Evolutionary conservation across 2,797 vertebrate species (phyloP), one percentile per base, ranked within the genome.

Genomic region (Chelmon rostratus): DNA sequence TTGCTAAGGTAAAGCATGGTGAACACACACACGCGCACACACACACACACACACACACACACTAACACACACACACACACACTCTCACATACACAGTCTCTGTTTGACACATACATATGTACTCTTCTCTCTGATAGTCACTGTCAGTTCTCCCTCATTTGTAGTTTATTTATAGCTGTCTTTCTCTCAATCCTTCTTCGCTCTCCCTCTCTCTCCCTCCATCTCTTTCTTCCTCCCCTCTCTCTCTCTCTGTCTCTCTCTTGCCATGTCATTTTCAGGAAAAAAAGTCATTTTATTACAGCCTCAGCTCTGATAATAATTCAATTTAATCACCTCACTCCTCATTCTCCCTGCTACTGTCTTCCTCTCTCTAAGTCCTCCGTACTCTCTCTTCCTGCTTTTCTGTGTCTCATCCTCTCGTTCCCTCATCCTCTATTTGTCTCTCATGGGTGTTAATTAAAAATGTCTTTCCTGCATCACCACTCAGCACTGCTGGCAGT

Each of bases 1-100:
- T 97, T 61, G 93, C 97, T 25, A 99, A 99, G 97, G 98, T 99
- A 95, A 86, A 65, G 40, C n/a, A 8, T 33, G 19, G 11, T 1
- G 25, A 9, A 46, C 18, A 50, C 62, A 44, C 37, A 47, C 28
- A 59, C 56, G 53, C 23, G 57, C 61, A 53, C 57, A 21, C 18
- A n/a, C 53, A 64, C n/a, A 64, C 58, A 67, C 37, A n/a, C 64
- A 49, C 67, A 71, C 38, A 76, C 53, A 16, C 31, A 57, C 8
- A 21, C 44, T n/a, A n/a, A 42, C 12, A 42, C 40, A 42, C 40
- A 46, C 25, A 63, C 62, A 58, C 21, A 57, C 64, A 54, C 53
- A 28, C 18, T 25, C 57, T 65, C 25, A 64, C 62, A 69, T 31
- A 23, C 67, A 53, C 67, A 70, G 37, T 73, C 53, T 42, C 44